Evolutionary conservation across 2,113 vertebrate species (phyloP), one percentile per base, ranked within the genome.

Genomic region (Terrapene triunguis): DNA sequence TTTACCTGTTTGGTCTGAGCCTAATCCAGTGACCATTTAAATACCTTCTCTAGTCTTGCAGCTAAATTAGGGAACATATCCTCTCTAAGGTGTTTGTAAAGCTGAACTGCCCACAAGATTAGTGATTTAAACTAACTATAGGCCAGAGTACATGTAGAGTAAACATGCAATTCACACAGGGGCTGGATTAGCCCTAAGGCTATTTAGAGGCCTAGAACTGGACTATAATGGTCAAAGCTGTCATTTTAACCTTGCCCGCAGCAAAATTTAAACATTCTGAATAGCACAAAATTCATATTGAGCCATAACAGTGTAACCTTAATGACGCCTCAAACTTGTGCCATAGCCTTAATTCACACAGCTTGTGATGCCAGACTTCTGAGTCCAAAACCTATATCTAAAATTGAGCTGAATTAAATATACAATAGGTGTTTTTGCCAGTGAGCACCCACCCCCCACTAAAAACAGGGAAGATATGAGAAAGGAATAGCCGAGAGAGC

Each of bases 181-280:
- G 42, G 27, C 8, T 1, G 51, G n/a, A 16, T 53, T 27, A n/a
- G 24, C 50, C 42, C 0, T 6, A 1, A n/a, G n/a, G 29, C 5
- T 50, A 21, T 2, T 59, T 65, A 35, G 32, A 65, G 62, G 16
- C 62, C 35, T n/a, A 32, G 32, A 8, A 21, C 1, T 89, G 79
- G 86, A 44, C 17, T 51, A 59, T 9, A 84, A 55, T 14, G 21
- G 25, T 48, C 38, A 86, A 81, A 53, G 38, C 22, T 65, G 17
- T 32, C 0, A 1, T 48, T 95, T 86, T 80, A 21, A 69, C 84
- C 81, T 17, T 59, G 54, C 76, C 80, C 25, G 7, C 5, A 84
- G 24, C 32, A 42, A 90, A 86, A 48, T 2, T 24, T 76, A 87
- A 35, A 90, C 32, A 53, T 42, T 65, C 8, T 22, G 16, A n/a